Percentiles rank a stretch among this genome's conserved stretches.
These are phyloP conservation scores for Tipula vernalis DNA, from an alignment of 2,888 invertebrate genomes.

Conservation along the genomic window DNA sequence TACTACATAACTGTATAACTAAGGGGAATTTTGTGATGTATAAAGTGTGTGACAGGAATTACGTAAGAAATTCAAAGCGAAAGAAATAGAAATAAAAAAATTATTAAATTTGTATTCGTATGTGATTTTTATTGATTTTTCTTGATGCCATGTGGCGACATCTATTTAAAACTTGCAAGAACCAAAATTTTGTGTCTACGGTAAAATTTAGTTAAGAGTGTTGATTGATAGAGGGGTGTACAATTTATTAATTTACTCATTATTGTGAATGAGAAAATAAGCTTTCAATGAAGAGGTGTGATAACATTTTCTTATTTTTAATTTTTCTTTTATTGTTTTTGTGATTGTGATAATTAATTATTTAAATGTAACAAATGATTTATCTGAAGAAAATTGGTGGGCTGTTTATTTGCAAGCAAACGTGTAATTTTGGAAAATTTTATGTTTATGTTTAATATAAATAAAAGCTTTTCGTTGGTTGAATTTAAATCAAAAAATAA, in stretches of 20 bases:
- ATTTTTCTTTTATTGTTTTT: too few species aligned
- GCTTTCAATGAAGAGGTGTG: too few species aligned
- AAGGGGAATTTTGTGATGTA: background rate
- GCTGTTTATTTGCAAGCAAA: too few species aligned
- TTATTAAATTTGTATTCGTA: background rate
- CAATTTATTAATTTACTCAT: background rate
- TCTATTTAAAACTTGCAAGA: background rate
- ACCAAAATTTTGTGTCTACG: background rate
- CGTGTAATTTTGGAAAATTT: too few species aligned
- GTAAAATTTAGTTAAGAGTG: background rate
- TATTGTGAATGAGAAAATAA: too few species aligned
- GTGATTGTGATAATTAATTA: too few species aligned
- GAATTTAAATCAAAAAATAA: too few species aligned
- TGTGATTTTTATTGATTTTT: background rate
- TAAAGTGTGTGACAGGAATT: background rate
- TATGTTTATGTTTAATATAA: too few species aligned
- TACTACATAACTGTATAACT: background rate
- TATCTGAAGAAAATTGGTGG: too few species aligned
- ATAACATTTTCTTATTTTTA: too few species aligned
- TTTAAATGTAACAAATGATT: too few species aligned
- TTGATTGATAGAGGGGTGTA: background rate
- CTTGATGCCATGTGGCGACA: background rate
- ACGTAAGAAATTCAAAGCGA: background rate
- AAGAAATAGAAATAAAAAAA: background rate
- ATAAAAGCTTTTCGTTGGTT: too few species aligned